phyloP scores from a whole-genome alignment of 2,113 vertebrate species.

The Riparia riparia region DNA sequence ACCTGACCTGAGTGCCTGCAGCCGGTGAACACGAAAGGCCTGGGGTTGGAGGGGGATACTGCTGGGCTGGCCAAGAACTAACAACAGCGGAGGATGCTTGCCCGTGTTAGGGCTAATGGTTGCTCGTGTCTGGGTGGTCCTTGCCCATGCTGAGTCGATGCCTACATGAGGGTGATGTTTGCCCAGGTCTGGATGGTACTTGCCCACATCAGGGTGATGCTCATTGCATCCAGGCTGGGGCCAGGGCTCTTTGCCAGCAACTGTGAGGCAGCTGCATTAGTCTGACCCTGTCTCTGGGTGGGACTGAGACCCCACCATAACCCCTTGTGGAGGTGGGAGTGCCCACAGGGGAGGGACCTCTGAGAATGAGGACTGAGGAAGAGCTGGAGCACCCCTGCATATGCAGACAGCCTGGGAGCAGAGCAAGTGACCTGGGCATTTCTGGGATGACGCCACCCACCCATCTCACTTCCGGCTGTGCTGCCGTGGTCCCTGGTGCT shows the following conservation, averaged over 20 bases:
- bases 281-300: not conserved
- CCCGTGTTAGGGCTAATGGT: not conserved
- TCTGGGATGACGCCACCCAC: not conserved
- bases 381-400: not conserved
- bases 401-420: not conserved
- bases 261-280: not conserved
- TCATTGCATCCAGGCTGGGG: not conserved
- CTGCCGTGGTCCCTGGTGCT: not conserved
- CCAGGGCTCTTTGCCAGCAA: not conserved
- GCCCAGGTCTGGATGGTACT: not conserved
- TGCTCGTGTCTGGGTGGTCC: not conserved
- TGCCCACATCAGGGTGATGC: not conserved
- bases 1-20: not conserved
- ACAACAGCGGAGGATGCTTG: not conserved
- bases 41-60: accelerated
- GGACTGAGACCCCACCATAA: not conserved
- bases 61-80: not conserved
- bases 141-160: not conserved
- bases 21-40: not conserved
- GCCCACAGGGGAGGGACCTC: no score
- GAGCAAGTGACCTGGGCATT: not conserved
- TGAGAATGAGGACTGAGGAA: not conserved
- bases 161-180: not conserved
- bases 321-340: not conserved
- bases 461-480: not conserved